Evolutionary conservation across 2,113 vertebrate species (phyloP).

Genomic region (Notothenia rossii): DNA sequence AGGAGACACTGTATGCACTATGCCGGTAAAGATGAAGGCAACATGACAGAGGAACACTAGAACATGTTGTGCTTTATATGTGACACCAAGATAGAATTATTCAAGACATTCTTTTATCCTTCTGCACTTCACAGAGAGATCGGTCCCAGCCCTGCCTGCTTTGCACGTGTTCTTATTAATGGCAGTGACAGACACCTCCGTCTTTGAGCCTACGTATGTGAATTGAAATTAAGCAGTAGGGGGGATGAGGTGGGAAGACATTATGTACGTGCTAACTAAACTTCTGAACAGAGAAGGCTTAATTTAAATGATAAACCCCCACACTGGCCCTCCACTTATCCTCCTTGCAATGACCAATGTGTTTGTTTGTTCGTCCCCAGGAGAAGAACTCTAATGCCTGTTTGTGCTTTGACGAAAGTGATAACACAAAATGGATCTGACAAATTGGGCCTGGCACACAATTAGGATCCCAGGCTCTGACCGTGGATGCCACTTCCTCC

Average conservation of each 20-base stretch:
- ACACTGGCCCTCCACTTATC: not conserved
- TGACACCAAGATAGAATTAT: not conserved
- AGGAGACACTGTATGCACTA: not conserved
- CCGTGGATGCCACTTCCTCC: not conserved
- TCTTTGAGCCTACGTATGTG: not conserved
- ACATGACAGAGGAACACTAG: not conserved
- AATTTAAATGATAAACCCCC: not conserved
- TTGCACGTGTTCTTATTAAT: constrained; percentile 29
- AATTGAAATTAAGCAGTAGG: not conserved
- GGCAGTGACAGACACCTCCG: constrained; percentile 6
- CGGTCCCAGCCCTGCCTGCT: not conserved
- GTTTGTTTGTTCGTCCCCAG: not conserved
- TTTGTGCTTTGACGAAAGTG: not conserved
- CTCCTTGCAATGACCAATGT: constrained; percentile 24
- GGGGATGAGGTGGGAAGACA: not conserved
- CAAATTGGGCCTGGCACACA: constrained; percentile 52
- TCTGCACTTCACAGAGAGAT: not conserved
- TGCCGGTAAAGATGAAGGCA: not conserved
- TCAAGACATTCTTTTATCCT: not conserved
- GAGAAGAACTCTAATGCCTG: not conserved
- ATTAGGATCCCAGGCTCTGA: constrained; percentile 16
- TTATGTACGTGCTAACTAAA: constrained; percentile 17
- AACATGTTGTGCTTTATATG: constrained; percentile 4
- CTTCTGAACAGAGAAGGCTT: constrained; percentile 17
- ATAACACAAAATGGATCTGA: constrained; percentile 29